Evolutionary conservation across 1,140 invertebrate species (phyloP), one percentile per base, ranked within the genome.

Genomic region (Mya arenaria): DNA sequence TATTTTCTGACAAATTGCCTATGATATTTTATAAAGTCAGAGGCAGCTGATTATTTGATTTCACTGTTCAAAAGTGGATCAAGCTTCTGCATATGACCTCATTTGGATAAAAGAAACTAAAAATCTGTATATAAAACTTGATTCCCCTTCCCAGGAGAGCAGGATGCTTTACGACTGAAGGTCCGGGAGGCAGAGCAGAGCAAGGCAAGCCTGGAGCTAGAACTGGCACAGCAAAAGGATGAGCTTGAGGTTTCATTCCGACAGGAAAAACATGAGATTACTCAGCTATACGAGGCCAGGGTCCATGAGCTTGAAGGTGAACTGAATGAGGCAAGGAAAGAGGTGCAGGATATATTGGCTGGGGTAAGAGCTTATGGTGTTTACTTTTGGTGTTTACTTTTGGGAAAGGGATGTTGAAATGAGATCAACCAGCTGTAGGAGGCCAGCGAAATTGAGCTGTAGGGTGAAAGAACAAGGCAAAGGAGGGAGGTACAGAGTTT

Each of bases 211-310:
- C 13, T 81, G 0, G 81, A 85, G 41, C 36, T 84, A 23, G 63
- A 81, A 72, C 10, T 85, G 25, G 82, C 63, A 56, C 81, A 84
- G 55, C 82, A 84, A 68, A 66, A 66, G 41, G 82, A 82, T 56
- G 78, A 87, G 58, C 25, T 84, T 30, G 66, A 83, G 28, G 52
- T 77, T n/a, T 41, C 79, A 44, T 83, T 63, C 72, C 56, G 72
- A 60, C 69, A 84, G 41, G 82, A 86, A 48, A 78, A 66, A 55
- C 69, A 81, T 8, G 78, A 81, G 15, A 23, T 84, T 36, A 41
- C 34, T 19, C 73, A 86, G 30, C 44, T 73, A 19, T 78, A 73
- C 37, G 55, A 84, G 56, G 58, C 48, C 17, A 63, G 80, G 60
- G 62, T 82, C 6, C 69, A 37, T 15, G 58, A 86, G 15, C 23